Evolutionary conservation across 2,888 invertebrate genomes (phyloP).

Genomic region (Schizaphis graminum): DNA sequence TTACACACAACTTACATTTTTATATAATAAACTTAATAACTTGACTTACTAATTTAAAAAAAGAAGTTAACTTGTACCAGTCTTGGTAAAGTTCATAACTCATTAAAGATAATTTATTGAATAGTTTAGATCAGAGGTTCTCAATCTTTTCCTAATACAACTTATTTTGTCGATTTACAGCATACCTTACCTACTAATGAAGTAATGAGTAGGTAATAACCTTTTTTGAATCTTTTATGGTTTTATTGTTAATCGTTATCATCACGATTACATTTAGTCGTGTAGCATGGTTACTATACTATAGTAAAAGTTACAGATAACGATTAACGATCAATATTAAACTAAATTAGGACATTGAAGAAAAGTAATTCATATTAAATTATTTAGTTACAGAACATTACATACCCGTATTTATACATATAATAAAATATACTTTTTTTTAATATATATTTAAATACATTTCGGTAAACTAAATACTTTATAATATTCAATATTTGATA

Average conservation of each 20-base stretch:
- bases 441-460: neutral
- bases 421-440: neutral
- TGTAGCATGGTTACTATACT: too few species aligned
- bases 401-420: neutral
- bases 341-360: neutral
- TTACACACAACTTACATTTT: neutral
- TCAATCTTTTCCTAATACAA: neutral
- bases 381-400: neutral
- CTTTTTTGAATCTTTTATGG: neutral
- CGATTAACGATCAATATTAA: neutral
- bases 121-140: neutral
- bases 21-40: neutral
- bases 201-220: neutral
- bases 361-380: neutral
- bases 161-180: neutral
- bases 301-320: neutral
- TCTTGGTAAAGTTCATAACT: neutral
- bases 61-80: neutral
- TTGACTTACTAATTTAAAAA: neutral
- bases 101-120: neutral
- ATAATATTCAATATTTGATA: neutral
- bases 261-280: neutral
- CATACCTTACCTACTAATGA: too few species aligned
- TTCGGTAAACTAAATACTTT: neutral
- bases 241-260: neutral